Base-by-base conservation (phyloP, 2,113 vertebrate species). In the Carollia perspicillata region DNA sequence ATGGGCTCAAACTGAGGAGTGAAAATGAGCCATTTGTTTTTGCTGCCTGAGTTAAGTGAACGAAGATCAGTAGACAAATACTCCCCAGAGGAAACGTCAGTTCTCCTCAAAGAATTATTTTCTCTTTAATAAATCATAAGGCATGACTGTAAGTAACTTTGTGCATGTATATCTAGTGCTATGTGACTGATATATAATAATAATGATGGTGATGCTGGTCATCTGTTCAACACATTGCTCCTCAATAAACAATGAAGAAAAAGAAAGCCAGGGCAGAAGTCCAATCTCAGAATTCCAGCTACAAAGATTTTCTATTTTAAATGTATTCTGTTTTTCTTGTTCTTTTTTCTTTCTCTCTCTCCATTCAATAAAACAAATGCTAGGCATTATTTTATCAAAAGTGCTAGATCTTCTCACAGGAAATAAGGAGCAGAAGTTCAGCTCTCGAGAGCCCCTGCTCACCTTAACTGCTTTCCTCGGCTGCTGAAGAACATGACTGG, bases 101-200 rank as follows among this genome's bases (percentile, higher is more conserved):
- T 78, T 95, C 12, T 2, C 60, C 77, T 74, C 77, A 78, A 95
- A 94, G 53, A 92, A 85, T 74, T 89, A 37, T 60, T 80, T 94
- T 79, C 93, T 85, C 11, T 72, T 92, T 95, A 89, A 95, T 72
- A 95, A 90, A 79, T 94, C 71, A 89, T 37, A 42, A 95, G 51
- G n/a, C 33, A 16, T 58, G 30, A 60, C 33, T 55, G 2, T 93
- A 63, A 78, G 55, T 78, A 35, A 12, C 72, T 92, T 47, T 40
- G 40, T 80, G 33, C 17, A 0, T 47, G 88, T 12, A 0, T 37
- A 89, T 14, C 33, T 77, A 35, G 26, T n/a, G 63, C 77, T 63
- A 6, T 6, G 28, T n/a, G 75, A 35, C 68, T 55, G 71, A 49
- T 14, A 23, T 3, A 26, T 28, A 28, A 53, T 66, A 37, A 74